Base-by-base conservation (phyloP, 2,888 invertebrate species). In the Ormyrus labotus region DNA sequence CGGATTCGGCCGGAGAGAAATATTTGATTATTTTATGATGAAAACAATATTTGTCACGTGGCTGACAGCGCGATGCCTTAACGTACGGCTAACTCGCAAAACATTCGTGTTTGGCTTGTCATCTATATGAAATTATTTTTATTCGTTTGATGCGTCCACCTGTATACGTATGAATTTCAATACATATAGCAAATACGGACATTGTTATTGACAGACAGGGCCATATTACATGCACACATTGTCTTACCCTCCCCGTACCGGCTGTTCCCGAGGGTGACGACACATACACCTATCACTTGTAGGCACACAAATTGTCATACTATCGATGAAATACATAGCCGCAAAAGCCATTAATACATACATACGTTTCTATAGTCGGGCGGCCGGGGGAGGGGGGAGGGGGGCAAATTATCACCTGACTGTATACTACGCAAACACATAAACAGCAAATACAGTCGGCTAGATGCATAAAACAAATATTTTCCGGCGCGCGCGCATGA, bases 271-370 rank as follows among this genome's bases (percentile, higher is more conserved):
- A 19, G 53, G 45, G 58, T 13, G 19, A 45, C 58, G 5, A n/a
- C 63, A 55, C 45, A 19, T 51, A 51, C 67, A 10, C 50, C 47
- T 53, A 67, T 72, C 55, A 73, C 61, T 78, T 73, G 67, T 64
- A 78, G 71, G 65, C 5, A 50, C 55, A 34, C 67, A 55, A 68
- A 72, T 71, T 55, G 45, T 68, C 60, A 57, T 60, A 9, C 47
- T 5, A 7, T n/a, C 60, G 13, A 4, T 50, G 65, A 65, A 61
- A 48, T 34, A 48, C 57, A 61, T n/a, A 75, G 45, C 48, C 34
- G 13, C 77, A 77, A 77, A 77, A 64, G 64, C 19, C 77, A 64
- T 77, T 69, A 77, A 77, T 77, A 77, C 50, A 68, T 47, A 55
- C 45, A 11, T 48, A 60, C 67, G 67, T 19, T 65, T 13, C 50